A percentile compares a stretch with the other conserved stretches of the same genome.
These are phyloP conservation scores for Catotricha subobsoleta DNA, from an alignment of 2,888 invertebrate genomes.

Conservation along the genomic window DNA sequence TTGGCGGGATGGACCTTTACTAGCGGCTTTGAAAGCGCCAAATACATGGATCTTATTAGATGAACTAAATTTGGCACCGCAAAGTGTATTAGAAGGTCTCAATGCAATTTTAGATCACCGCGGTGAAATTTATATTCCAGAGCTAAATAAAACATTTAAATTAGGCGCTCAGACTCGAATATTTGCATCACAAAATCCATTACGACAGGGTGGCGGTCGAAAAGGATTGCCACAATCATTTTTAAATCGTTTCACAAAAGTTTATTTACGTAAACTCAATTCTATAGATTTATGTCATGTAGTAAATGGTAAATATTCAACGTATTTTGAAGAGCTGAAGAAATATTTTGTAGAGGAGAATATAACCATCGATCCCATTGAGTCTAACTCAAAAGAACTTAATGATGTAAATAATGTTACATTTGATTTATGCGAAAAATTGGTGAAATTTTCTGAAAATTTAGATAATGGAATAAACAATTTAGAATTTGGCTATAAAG, in stretches of 20 bases:
- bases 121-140: conserved; percentile 89
- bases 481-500: conserved; percentile 57
- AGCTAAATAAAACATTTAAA: conserved; percentile 70
- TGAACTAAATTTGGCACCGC: conserved; percentile 95
- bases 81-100: conserved; percentile 93
- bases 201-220: conserved; percentile 87
- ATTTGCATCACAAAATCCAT: conserved; percentile 96
- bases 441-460: conserved; percentile 62
- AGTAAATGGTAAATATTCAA: conserved; percentile 22
- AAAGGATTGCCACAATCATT: conserved; percentile 94
- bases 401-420: conserved; percentile 19
- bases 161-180: conserved; percentile 62
- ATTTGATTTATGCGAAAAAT: conserved; percentile 40
- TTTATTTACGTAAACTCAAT: conserved; percentile 46
- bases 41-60: conserved; percentile 89
- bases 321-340: conserved; percentile 17
- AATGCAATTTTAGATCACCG: conserved; percentile 98
- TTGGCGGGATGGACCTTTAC: conserved; percentile 91
- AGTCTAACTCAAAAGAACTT: background rate
- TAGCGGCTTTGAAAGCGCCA: conserved; percentile 79
- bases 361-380: conserved; percentile 12
- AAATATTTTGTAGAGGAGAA: conserved; percentile 12
- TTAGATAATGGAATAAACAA: conserved; percentile 44
- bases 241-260: conserved; percentile 90
- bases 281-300: conserved; percentile 41